phyloP scores from a whole-genome alignment of 2,888 invertebrate species.

The Hydrotaea cyrtoneurina region DNA sequence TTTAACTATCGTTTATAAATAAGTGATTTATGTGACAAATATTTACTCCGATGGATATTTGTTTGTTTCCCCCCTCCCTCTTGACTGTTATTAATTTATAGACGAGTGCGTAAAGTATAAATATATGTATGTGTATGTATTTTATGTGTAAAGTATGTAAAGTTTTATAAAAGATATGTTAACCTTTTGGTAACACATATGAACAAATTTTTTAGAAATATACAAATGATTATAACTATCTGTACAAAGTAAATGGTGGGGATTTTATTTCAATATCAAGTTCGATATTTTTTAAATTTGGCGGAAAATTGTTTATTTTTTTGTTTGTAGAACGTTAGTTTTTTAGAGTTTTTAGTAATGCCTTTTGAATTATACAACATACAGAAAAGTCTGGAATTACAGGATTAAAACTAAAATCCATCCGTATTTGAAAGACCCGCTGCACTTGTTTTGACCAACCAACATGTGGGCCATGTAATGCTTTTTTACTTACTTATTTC shows the following conservation, averaged over 20 bases:
- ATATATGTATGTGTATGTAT: background rate
- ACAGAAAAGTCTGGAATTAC: too few relatives aligned
- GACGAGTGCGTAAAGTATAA: background rate
- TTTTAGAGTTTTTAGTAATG: too few relatives aligned
- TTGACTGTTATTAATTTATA: slow-evolving; percentile 41
- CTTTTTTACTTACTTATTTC: too few relatives aligned
- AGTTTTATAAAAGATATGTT: slow-evolving; percentile 5
- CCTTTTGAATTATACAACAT: too few relatives aligned
- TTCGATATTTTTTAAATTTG: too few relatives aligned
- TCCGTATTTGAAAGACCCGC: too few relatives aligned
- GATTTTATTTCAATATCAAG: too few relatives aligned
- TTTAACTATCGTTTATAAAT: background rate
- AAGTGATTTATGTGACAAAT: slow-evolving; percentile 18
- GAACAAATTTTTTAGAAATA: slow-evolving; percentile 6
- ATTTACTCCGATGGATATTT: background rate
- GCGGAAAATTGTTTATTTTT: too few relatives aligned
- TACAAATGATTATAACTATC: slow-evolving; percentile 1
- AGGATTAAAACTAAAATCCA: too few relatives aligned
- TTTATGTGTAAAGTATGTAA: slow-evolving; percentile 33
- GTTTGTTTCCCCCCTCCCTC: background rate
- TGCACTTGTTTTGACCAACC: too few relatives aligned
- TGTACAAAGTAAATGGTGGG: background rate
- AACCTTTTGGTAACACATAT: background rate
- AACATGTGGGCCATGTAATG: too few relatives aligned
- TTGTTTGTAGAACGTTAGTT: too few relatives aligned